Evolutionary conservation across 2,113 vertebrate genomes (phyloP).

Genomic region (Neopipo cinnamomea): DNA sequence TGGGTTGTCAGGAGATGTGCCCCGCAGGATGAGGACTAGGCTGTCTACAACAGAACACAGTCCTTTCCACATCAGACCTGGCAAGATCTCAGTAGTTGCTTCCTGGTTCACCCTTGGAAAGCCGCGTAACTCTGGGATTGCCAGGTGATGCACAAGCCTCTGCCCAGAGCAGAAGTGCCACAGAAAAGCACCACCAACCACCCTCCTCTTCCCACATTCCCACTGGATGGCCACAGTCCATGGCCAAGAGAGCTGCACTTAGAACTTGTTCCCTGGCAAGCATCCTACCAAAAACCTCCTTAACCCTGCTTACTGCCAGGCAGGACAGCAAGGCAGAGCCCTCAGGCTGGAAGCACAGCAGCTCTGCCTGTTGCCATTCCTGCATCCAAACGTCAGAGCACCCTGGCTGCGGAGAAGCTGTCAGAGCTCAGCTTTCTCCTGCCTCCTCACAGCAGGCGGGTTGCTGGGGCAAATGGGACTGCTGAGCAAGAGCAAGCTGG

Average conservation of each 20-base stretch:
- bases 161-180: not conserved
- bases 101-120: not conserved
- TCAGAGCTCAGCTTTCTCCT: not conserved
- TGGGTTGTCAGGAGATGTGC: not conserved
- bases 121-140: not conserved
- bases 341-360: not conserved
- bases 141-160: not conserved
- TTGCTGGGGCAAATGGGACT: not conserved
- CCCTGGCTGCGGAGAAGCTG: not conserved
- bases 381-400: not conserved
- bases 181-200: not conserved
- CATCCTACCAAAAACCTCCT: not conserved
- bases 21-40: not conserved
- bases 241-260: not conserved
- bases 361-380: not conserved
- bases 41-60: not conserved
- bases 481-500: not conserved
- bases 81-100: not conserved
- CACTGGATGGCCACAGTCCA: not conserved
- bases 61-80: not conserved
- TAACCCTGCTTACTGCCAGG: rapidly evolving
- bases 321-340: not conserved
- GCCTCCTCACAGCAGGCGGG: rapidly evolving
- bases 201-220: not conserved
- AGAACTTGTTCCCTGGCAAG: not conserved